Evolutionary conservation across 2,797 vertebrate genomes (phyloP), one percentile per base, ranked within the genome.

Genomic region (Microctenopoma stevenorrisi): DNA sequence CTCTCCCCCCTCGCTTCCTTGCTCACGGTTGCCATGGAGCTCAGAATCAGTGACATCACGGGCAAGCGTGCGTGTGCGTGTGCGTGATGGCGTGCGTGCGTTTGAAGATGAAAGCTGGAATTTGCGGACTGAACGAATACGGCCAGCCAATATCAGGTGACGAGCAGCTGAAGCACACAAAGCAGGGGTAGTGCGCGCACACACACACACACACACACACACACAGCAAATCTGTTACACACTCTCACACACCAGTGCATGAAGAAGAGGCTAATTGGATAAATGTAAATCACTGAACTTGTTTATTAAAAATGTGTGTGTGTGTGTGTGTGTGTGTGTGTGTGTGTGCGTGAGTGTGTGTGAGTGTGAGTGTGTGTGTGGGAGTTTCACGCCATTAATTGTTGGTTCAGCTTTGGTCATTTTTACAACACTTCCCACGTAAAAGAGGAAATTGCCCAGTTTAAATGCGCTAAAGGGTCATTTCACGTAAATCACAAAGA

Each of bases 21-120:
- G 51, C 79, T 85, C 85, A 5, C 86, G 87, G 94, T 95, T 95
- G 92, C 93, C 89, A 95, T 95, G 93, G 94, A 83, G 89, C 86
- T 81, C 26, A 12, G 81, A 89, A 85, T 83, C 83, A 79, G 86
- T 94, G 93, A 94, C 93, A 91, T 95, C 93, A 93, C 75, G 77
- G 54, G 59, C 54, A 66, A 13, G 72, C 51, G 67, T 64, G 68
- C 28, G 62, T 40, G 53, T 7, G 56, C 18, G 18, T 18, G 22
- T 22, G 22, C 22, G 22, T 22, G 22, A 22, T 22, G 22, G 22
- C 22, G 22, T 50, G 63, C 25, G 40, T 62, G 65, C 42, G 60
- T 22, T 44, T 38, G 66, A 52, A 87, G 82, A 90, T 89, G 72
- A 89, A 88, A 89, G 82, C 75, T 64, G 68, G 68, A 84, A 84